Evolutionary conservation across 2,113 vertebrate genomes (phyloP), one percentile per base, ranked within the genome.

Genomic region (Lophius piscatorius): DNA sequence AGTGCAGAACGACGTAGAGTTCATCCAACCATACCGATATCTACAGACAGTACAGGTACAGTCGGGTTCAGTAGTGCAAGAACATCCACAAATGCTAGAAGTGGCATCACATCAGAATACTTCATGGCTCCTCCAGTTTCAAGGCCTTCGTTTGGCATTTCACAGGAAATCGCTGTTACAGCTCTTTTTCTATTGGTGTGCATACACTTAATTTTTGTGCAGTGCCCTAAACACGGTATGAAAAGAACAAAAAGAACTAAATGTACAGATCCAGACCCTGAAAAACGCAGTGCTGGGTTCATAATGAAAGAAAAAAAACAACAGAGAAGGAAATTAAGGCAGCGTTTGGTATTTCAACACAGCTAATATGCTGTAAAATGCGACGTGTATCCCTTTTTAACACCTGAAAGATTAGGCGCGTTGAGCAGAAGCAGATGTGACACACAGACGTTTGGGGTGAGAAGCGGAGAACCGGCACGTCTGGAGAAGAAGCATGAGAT

Each of bases 301-400:
- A 61, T 60, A 59, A 62, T 31, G 18, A 63, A 62, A 18, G 13
- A 40, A 23, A 33, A 73, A 81, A 70, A 23, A 50, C 74, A 80
- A 84, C 35, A 52, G 71, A 85, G n/a, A 20, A 86, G 86, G n/a
- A n/a, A n/a, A n/a, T n/a, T 89, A 91, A 92, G 91, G 91, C 90
- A 91, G 90, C 86, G 47, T 86, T 91, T 89, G 91, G 91, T 86
- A 86, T 89, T 88, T 89, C 65, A 65, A 79, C 56, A 82, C 78
- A 82, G 81, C 81, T 83, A 83, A 83, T 81, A 82, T 78, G 85
- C 80, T 79, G 72, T 84, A 65, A 69, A 64, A 78, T 36, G 84
- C 64, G 11, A 61, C 75, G 70, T 61, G 78, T 65, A 76, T 85
- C 70, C 85, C 81, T 90, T 87, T 82, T 78, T 81, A 77, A 83